Base-by-base conservation (phyloP, 2,888 invertebrate species). In the Conus canariensis region DNA sequence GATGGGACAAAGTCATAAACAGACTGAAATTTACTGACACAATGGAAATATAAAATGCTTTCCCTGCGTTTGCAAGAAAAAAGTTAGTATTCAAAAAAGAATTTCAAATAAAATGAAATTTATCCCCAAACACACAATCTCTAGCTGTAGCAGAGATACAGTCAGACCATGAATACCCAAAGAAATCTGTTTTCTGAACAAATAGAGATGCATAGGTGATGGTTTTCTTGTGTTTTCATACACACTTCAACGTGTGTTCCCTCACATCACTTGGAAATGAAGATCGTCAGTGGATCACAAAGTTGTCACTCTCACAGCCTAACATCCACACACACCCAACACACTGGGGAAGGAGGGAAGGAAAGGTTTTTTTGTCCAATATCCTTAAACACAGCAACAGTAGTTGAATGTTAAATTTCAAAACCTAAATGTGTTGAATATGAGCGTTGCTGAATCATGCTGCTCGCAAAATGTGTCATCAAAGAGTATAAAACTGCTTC, bases 191-290 rank as follows among this genome's bases (percentile, higher is more conserved):
- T 58, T 45, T 83, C 58, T 56, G 82, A 83, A 83, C 30, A 83
- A 10, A 83, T 19, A 83, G 16, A 56, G 82, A 83, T 83, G 82
- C 82, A 83, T 83, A 83, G 82, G 82, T 83, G 82, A 83, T 22
- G 9, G 56, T 58, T 16, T 83, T 58, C 19, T 83, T 58, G 58
- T 19, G 6, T 19, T 58, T 19, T 58, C 9, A 19, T 80, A 10
- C 10, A 45, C 58, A 45, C 12, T 6, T 30, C 8, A 22, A 9
- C 6, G 25, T 56, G 58, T 83, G 56, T 58, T 9, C 16, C 58
- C 22, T 19, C 82, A 83, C 19, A 58, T 58, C 25, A 8, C 19
- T 56, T 45, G 80, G 45, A 80, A 80, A 45, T 30, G 45, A 30
- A 80, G 45, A 45, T 25, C 80, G 8, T 80, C 80, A 45, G 6